phyloP scores from a whole-genome alignment of 2,113 vertebrate genomes.

The Lophius piscatorius region DNA sequence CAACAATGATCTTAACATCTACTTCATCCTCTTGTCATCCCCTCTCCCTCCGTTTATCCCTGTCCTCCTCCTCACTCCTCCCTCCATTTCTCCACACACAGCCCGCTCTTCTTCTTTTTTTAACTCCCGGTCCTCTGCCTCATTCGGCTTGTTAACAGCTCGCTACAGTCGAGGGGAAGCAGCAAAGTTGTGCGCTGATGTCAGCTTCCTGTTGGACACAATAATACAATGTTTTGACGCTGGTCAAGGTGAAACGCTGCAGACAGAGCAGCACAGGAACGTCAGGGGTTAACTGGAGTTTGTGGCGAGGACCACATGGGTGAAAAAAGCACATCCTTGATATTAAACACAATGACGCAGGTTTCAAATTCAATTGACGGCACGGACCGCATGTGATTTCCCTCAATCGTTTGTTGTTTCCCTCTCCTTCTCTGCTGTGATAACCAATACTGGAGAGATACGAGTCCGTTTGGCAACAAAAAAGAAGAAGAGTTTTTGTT shows the following conservation, averaged over 20 bases:
- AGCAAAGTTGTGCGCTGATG: slow-evolving; percentile 62
- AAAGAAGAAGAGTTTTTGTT: not conserved
- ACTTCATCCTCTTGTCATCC: slow-evolving; percentile 6
- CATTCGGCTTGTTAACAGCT: slow-evolving; percentile 56
- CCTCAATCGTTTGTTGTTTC: slow-evolving; percentile 26
- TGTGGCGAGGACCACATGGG: slow-evolving; percentile 11
- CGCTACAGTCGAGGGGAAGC: slow-evolving; percentile 68
- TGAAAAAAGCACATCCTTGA: slow-evolving; percentile 15
- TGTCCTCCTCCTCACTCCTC: not conserved
- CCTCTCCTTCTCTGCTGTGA: slow-evolving; percentile 21
- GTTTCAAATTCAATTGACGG: slow-evolving; percentile 23
- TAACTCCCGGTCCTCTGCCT: not conserved
- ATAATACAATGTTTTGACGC: slow-evolving; percentile 38
- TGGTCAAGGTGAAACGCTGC: slow-evolving; percentile 62
- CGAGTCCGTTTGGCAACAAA: slow-evolving; percentile 5
- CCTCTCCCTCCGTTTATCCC: slow-evolving; percentile 4
- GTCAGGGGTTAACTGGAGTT: slow-evolving; percentile 46
- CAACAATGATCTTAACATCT: not conserved
- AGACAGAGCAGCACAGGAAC: slow-evolving; percentile 37
- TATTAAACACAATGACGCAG: slow-evolving; percentile 35
- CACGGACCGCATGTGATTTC: slow-evolving; percentile 25
- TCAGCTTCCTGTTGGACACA: slow-evolving; percentile 69
- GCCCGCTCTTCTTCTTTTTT: too few species aligned
- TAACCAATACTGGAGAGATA: not conserved
- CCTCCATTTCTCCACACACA: too few species aligned